Conservation (phyloP, 2,797 vertebrate genomes). For the Rhyacichthys aspro region DNA sequence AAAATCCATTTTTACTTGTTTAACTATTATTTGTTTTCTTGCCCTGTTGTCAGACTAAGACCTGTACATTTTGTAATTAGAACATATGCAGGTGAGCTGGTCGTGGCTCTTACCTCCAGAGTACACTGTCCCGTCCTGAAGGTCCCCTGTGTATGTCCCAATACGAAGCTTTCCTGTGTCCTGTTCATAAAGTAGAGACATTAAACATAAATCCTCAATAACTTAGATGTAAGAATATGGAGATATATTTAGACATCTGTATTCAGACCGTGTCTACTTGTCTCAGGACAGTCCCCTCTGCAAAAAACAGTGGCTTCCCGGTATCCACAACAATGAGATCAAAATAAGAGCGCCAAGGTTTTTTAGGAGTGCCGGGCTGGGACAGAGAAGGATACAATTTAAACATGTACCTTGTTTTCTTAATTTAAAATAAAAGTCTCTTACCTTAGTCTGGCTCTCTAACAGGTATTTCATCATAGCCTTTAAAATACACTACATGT, state of each 20-base stretch:
- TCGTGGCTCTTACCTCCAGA: slow-evolving; percentile 78
- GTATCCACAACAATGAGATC: slow-evolving; percentile 89
- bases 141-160: slow-evolving; percentile 86
- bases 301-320: slow-evolving; percentile 87
- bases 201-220: background rate
- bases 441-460: slow-evolving; percentile 70
- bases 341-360: slow-evolving; percentile 83
- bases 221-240: background rate
- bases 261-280: slow-evolving; percentile 85
- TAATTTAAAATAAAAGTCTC: slow-evolving; percentile 8
- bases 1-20: too few relatives aligned
- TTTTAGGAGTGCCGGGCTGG: slow-evolving; percentile 18
- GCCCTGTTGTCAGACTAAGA: too few relatives aligned
- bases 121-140: slow-evolving; percentile 85
- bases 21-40: too few relatives aligned
- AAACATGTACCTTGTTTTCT: background rate
- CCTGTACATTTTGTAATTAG: background rate
- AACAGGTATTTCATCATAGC: slow-evolving; percentile 88
- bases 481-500: slow-evolving; percentile 60
- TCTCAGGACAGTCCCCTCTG: slow-evolving; percentile 84
- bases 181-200: slow-evolving; percentile 62
- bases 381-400: background rate
- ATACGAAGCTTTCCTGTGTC: slow-evolving; percentile 86
- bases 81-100: background rate
- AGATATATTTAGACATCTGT: background rate